Percentiles rank a stretch among this genome's conserved stretches.
Conservation (phyloP, 2,888 invertebrate genomes). For the Temnothorax unifasciatus region DNA sequence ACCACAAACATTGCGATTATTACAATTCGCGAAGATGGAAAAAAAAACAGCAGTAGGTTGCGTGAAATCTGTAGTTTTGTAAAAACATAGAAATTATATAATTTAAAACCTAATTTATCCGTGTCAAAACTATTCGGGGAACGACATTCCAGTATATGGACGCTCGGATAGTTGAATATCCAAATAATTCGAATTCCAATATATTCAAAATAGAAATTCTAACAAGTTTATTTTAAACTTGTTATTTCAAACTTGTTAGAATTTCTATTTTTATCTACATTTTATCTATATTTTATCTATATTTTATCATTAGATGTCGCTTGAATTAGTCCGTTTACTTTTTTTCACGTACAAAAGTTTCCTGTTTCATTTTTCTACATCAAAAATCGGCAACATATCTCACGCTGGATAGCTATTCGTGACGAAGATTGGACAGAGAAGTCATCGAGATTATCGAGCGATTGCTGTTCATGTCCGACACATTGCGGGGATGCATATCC, state of each 20-base stretch:
- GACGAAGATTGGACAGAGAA: constrained; percentile 2
- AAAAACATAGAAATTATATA: not conserved
- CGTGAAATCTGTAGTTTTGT: not conserved
- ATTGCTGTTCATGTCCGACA: constrained; percentile 3
- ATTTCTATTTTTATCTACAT: not conserved
- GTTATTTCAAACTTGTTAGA: too few species aligned
- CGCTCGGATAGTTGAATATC: not conserved
- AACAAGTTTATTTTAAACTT: not conserved
- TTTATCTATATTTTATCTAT: not conserved
- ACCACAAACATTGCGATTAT: constrained; percentile 55
- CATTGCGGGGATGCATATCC: not conserved
- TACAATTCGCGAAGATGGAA: not conserved
- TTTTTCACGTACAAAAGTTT: not conserved
- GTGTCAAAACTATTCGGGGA: not conserved
- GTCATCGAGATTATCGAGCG: constrained; percentile 16
- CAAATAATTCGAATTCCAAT: too few species aligned
- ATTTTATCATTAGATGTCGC: not conserved
- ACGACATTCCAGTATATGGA: not conserved
- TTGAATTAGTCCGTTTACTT: not conserved
- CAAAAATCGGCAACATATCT: not conserved
- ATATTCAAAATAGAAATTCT: not conserved
- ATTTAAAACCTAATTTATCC: not conserved
- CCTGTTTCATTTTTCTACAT: not conserved
- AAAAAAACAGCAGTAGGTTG: not conserved
- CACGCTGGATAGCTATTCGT: not conserved